These are phyloP conservation scores for Atrichornis clamosus DNA, from an alignment of 2,113 vertebrate genomes.

Conservation along the genomic window DNA sequence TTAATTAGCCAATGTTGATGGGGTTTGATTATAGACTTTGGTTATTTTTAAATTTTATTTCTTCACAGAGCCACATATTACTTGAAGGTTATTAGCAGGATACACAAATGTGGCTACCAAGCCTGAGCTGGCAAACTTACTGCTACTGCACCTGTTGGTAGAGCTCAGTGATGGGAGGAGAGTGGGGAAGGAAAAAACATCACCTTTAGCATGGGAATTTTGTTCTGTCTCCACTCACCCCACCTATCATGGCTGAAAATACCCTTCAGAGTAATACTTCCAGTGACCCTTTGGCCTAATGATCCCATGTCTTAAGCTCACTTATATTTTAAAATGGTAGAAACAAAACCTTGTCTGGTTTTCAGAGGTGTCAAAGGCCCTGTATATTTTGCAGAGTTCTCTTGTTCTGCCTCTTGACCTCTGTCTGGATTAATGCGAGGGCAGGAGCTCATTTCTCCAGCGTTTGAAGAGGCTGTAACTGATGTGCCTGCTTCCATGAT, in stretches of 20 bases:
- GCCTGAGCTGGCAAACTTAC: neutral
- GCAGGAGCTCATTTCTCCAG: neutral
- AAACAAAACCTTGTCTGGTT: accelerated
- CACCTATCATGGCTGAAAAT: neutral
- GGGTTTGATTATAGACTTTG: neutral
- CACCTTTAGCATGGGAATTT: neutral
- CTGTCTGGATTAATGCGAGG: neutral
- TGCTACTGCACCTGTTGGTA: neutral
- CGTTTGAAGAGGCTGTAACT: neutral
- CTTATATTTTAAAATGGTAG: neutral
- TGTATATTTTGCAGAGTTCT: neutral
- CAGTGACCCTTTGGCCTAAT: neutral
- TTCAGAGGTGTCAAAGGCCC: neutral
- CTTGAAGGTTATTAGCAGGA: neutral
- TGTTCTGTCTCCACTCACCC: neutral
- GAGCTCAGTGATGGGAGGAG: neutral
- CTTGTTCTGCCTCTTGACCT: neutral
- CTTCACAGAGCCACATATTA: neutral
- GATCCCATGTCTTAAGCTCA: neutral
- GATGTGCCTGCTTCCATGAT: neutral
- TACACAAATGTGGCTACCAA: neutral
- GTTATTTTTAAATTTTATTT: neutral
- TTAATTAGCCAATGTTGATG: neutral
- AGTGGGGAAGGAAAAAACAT: neutral
- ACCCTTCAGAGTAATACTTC: neutral